Conservation (phyloP, 1,140 invertebrate genomes). For the Hylaeus volcanicus region DNA sequence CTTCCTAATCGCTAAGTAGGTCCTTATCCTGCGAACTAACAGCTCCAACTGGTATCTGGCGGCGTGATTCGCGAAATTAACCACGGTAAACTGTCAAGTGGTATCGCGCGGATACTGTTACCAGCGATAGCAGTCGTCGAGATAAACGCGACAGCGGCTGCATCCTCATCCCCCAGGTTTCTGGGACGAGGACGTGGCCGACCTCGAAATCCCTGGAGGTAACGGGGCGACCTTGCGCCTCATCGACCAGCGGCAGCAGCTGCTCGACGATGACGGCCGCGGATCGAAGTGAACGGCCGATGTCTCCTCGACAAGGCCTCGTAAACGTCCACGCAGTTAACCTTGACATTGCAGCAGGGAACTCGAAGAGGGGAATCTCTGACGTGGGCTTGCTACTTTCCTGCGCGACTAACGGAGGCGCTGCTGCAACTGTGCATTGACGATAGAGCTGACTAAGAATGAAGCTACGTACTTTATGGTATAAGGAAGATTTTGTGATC, state of each 20-base stretch:
- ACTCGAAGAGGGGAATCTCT: neutral
- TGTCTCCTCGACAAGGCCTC: conserved; percentile 23
- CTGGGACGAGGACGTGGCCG: conserved; percentile 55
- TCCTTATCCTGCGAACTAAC: conserved; percentile 15
- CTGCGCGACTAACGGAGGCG: neutral
- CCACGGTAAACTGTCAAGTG: conserved; percentile 39
- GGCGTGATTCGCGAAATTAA: conserved; percentile 54
- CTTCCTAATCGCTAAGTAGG: conserved; percentile 7
- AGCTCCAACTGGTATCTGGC: conserved; percentile 24
- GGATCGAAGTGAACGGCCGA: conserved; percentile 54
- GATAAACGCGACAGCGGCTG: conserved; percentile 20
- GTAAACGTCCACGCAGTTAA: conserved; percentile 26
- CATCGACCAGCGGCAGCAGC: conserved; percentile 43
- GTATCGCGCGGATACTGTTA: conserved; percentile 52
- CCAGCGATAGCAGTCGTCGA: conserved; percentile 20
- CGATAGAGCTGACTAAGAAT: too few species aligned
- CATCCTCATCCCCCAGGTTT: conserved; percentile 43
- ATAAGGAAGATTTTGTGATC: too few species aligned
- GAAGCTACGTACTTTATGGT: too few species aligned
- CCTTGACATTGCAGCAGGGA: conserved; percentile 28
- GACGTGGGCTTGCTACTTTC: too few species aligned
- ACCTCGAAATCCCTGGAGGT: conserved; percentile 67
- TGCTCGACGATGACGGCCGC: conserved; percentile 51
- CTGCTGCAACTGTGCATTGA: neutral
- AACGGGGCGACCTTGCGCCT: conserved; percentile 66